These are phyloP conservation scores for Drosophila mercatorum DNA, from an alignment of 2,888 invertebrate genomes.

Conservation along the genomic window DNA sequence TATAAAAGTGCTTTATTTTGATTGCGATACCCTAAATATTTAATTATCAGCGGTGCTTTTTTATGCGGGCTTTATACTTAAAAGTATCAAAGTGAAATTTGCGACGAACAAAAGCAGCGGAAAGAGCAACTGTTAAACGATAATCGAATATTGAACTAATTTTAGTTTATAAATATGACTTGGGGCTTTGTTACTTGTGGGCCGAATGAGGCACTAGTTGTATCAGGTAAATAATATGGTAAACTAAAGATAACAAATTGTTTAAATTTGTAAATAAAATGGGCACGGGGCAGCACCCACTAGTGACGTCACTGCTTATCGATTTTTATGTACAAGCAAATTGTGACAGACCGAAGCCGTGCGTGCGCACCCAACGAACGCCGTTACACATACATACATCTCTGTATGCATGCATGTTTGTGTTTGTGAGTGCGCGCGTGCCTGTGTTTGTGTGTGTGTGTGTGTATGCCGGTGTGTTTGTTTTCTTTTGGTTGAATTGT, in stretches of 20 bases:
- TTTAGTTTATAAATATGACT: constrained; percentile 85
- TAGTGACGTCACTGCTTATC: constrained; percentile 77
- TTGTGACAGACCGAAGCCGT: constrained; percentile 52
- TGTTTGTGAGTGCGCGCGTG: not conserved
- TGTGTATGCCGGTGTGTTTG: constrained; percentile 1
- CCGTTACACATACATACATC: constrained; percentile 33
- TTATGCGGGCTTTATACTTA: constrained; percentile 17
- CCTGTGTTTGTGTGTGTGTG: not conserved
- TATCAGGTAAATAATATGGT: constrained; percentile 90
- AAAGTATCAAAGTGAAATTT: not conserved
- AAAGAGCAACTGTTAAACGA: constrained; percentile 15
- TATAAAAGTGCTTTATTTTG: constrained; percentile 15
- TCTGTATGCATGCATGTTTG: not conserved
- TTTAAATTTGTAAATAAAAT: constrained; percentile 25
- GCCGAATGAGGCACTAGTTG: constrained; percentile 96
- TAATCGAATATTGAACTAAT: constrained; percentile 15
- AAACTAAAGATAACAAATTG: not conserved
- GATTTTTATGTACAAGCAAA: constrained; percentile 72
- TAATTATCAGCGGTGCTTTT: not conserved
- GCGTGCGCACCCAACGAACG: constrained; percentile 55
- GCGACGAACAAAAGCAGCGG: constrained; percentile 8
- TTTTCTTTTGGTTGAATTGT: constrained; percentile 34
- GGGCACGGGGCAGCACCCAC: constrained; percentile 41
- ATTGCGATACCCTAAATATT: constrained; percentile 15
- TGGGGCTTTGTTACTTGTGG: constrained; percentile 98